Evolutionary conservation across 2,888 invertebrate genomes (phyloP).

Genomic region (Cerastoderma edule): DNA sequence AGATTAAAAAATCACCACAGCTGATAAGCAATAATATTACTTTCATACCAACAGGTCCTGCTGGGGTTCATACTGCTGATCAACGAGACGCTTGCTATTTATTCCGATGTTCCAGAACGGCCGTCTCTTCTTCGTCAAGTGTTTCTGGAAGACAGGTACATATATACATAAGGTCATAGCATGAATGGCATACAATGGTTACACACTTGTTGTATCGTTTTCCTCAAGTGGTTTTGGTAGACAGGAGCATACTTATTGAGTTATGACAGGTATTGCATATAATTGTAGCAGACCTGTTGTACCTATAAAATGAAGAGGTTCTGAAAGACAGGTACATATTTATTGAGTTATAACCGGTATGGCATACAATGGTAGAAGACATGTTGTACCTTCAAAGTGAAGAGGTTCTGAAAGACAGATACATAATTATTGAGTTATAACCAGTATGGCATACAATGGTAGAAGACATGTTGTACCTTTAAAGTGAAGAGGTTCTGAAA

Average conservation of each 20-base stretch:
- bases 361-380: too few species aligned
- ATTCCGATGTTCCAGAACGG: slow-evolving; percentile 26
- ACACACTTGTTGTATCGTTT: not conserved
- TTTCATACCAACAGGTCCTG: slow-evolving; percentile 51
- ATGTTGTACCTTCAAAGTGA: too few species aligned
- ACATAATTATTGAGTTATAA: too few species aligned
- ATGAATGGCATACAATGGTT: not conserved
- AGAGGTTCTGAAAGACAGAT: too few species aligned
- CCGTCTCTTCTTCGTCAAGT: slow-evolving; percentile 32
- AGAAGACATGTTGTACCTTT: too few species aligned
- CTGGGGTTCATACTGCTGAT: slow-evolving; percentile 37
- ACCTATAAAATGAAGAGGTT: not conserved
- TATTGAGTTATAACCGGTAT: too few species aligned
- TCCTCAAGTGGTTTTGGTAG: not conserved
- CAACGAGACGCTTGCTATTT: slow-evolving; percentile 28
- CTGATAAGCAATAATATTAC: slow-evolving; percentile 7
- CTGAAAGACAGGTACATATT: not conserved
- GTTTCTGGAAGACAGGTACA: slow-evolving; percentile 31
- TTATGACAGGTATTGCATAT: not conserved
- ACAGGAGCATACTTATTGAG: too few species aligned
- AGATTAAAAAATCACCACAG: not conserved
- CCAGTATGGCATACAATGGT: too few species aligned
- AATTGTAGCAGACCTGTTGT: not conserved
- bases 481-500: too few species aligned
- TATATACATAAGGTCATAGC: not conserved